These are phyloP conservation scores for Trypoxylus dichotomus DNA, from an alignment of 1,140 invertebrate genomes.

Conservation along the genomic window DNA sequence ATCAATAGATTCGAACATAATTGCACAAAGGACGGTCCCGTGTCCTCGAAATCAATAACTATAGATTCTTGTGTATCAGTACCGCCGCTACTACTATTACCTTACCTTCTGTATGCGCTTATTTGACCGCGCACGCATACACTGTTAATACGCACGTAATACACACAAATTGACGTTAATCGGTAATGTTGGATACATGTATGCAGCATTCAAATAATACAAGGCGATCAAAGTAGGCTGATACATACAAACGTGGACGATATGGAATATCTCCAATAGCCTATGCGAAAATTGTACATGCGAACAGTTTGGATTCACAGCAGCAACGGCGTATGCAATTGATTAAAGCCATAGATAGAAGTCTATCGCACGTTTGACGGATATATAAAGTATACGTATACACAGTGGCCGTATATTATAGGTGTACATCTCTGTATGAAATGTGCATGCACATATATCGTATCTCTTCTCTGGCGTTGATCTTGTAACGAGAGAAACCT, in stretches of 20 bases:
- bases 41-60: background rate
- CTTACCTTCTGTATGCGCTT: background rate
- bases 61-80: constrained; percentile 1
- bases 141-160: background rate
- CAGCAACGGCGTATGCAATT: background rate
- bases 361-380: background rate
- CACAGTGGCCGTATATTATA: no score
- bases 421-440: no score
- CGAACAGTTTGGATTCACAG: background rate
- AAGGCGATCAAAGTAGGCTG: no score
- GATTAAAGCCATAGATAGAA: background rate
- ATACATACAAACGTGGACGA: no score
- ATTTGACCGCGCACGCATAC: background rate
- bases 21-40: background rate
- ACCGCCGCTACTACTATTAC: background rate
- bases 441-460: no score
- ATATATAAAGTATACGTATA: background rate
- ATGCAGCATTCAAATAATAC: background rate
- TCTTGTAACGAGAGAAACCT: no score
- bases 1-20: background rate
- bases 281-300: background rate
- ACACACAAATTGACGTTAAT: background rate
- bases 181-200: background rate
- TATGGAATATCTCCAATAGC: no score
- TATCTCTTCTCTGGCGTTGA: no score